Conservation (phyloP, 2,888 invertebrate species). For the Tenthredo scrophulariae region DNA sequence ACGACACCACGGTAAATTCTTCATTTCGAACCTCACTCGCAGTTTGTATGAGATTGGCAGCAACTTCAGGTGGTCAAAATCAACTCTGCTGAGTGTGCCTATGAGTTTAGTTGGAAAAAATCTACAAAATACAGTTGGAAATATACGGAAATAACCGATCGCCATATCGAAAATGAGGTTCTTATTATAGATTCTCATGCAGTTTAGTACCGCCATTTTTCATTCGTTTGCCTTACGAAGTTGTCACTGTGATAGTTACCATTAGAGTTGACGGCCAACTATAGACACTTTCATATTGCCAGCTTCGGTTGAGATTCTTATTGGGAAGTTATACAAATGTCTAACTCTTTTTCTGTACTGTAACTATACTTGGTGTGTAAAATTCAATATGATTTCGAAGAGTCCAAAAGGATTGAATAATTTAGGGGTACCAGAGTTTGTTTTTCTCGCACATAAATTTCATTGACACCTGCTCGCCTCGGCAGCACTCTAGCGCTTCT, state of each 20-base stretch:
- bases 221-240: neutral
- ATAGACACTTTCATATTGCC: neutral
- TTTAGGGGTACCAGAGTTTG: neutral
- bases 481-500: neutral
- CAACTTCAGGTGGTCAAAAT: neutral
- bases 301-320: neutral
- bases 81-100: neutral
- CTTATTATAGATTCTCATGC: too few species aligned
- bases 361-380: neutral
- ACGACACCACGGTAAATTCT: neutral
- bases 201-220: too few species aligned
- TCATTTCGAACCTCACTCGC: neutral
- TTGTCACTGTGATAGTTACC: too few species aligned
- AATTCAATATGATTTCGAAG: neutral
- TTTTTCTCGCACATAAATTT: conserved; percentile 23
- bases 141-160: too few species aligned
- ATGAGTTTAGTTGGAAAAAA: too few species aligned
- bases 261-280: neutral
- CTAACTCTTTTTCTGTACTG: neutral
- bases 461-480: neutral
- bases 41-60: neutral
- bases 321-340: neutral
- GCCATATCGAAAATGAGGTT: too few species aligned
- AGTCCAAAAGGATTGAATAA: neutral
- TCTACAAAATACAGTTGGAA: too few species aligned